Base-by-base conservation (phyloP, 2,113 vertebrate genomes). In the Elachura formosa region DNA sequence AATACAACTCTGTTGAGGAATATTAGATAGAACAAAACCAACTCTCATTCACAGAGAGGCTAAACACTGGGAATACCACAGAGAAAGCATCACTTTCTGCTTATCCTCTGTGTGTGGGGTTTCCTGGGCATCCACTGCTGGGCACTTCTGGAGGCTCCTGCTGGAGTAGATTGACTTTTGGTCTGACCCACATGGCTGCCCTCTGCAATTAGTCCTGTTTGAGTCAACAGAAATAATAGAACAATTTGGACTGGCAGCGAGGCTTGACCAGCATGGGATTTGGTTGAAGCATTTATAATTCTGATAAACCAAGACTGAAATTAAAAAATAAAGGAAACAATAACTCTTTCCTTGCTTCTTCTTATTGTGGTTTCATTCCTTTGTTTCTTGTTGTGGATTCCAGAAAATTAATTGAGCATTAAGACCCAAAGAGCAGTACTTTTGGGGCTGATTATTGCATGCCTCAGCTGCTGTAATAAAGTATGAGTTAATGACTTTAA, bases 401-500 rank as follows among this genome's bases (percentile, higher is more conserved):
- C 94, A 96, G 73, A 96, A 96, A 96, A 96, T 93, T 97, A 97
- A 96, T 97, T 95, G 95, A 95, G 94, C 89, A 91, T 90, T 95
- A 96, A 94, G 96, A 97, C 81, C 93, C 73, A 86, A 97, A 95
- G 89, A 93, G 73, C 76, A 89, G 48, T 92, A 77, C 88, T 84
- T 96, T 96, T 85, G 82, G 91, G 84, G 79, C 48, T 96, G 96
- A 96, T 94, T 87, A 91, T 96, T 90, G 79, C 96, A 97, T 5
- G 96, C 93, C 93, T 97, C 93, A 97, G 94, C 79, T 96, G 93
- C 96, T 94, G 71, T 89, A 97, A 97, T 96, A 96, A 96, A 94
- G 94, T 81, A 96, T 85, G 87, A 96, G 90, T 94, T 97, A 96
- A 97, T 97, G 90, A 94, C 95, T 96, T 94, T 82, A 95, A 96